phyloP scores from a whole-genome alignment of 2,888 invertebrate species.

The Polydrusus cervinus region DNA sequence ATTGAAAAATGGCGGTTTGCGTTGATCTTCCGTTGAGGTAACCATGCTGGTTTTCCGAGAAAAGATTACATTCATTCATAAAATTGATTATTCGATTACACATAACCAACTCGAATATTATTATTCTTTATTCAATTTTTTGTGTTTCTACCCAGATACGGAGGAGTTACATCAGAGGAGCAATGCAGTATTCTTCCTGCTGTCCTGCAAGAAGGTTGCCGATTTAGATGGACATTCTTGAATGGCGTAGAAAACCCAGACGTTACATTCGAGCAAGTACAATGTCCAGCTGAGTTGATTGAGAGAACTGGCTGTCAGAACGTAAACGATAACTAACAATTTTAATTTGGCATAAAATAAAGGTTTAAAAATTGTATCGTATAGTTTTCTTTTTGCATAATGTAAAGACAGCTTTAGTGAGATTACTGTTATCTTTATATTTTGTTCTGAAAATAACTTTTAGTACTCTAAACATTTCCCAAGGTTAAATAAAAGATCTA shows the following conservation, averaged over 20 bases:
- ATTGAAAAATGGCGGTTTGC: no score
- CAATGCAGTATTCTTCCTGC: conserved; percentile 53
- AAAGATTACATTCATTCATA: no score
- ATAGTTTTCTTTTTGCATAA: not conserved
- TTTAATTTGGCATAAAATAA: not conserved
- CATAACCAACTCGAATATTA: no score
- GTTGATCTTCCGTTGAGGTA: no score
- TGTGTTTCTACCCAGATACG: conserved; percentile 38
- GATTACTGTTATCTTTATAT: no score
- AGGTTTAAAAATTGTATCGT: not conserved
- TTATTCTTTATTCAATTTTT: not conserved
- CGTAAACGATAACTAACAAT: conserved; percentile 3
- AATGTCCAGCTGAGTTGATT: conserved; percentile 54
- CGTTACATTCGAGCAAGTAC: conserved; percentile 53
- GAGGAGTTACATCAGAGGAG: conserved; percentile 52
- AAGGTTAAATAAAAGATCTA: no score
- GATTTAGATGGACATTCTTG: conserved; percentile 55
- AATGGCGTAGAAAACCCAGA: conserved; percentile 54
- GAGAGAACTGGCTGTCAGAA: conserved; percentile 46
- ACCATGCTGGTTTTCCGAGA: no score
- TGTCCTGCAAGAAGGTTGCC: conserved; percentile 53
- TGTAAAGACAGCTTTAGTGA: no score
- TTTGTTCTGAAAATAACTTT: no score
- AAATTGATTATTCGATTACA: no score
- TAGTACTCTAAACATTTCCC: no score